A percentile compares a stretch with the other conserved stretches of the same genome.
These are phyloP conservation scores for Acestrorhynchus altus DNA, from an alignment of 2,797 vertebrate genomes.

Conservation along the genomic window DNA sequence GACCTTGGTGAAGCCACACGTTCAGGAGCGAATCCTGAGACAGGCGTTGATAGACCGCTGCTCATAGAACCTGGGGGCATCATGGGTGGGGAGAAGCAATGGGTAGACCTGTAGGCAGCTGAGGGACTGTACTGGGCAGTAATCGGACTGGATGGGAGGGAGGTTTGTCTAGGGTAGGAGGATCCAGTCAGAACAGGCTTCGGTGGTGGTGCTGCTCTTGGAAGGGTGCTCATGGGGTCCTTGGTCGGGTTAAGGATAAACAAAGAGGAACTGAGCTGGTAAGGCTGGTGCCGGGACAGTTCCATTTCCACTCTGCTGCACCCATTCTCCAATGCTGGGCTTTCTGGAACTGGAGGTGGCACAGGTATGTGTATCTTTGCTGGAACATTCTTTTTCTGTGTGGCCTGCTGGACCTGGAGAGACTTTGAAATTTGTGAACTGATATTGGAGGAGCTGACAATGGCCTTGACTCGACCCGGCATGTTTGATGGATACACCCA, in stretches of 20 bases:
- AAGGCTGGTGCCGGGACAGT: constrained; percentile 87
- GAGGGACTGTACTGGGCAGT: constrained; percentile 75
- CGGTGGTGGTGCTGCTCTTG: constrained; percentile 80
- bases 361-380: constrained; percentile 58
- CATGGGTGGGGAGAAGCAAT: constrained; percentile 74
- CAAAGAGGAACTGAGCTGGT: constrained; percentile 90
- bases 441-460: constrained; percentile 82
- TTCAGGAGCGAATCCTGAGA: constrained; percentile 74
- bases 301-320: constrained; percentile 89
- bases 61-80: constrained; percentile 62
- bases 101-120: constrained; percentile 55
- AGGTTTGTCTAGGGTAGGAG: constrained; percentile 75
- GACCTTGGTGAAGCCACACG: constrained; percentile 81
- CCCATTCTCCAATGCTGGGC: constrained; percentile 80
- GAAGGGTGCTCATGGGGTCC: constrained; percentile 78
- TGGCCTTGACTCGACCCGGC: constrained; percentile 84
- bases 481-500: constrained; percentile 91
- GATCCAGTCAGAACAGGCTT: constrained; percentile 74
- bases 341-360: constrained; percentile 68
- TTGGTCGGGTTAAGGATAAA: constrained; percentile 90
- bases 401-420: constrained; percentile 73
- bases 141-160: constrained; percentile 74
- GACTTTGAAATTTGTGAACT: constrained; percentile 81
- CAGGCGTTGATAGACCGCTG: constrained; percentile 75
- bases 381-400: constrained; percentile 73